phyloP scores from a whole-genome alignment of 2,113 vertebrate genomes.

The Ochotona princeps region DNA sequence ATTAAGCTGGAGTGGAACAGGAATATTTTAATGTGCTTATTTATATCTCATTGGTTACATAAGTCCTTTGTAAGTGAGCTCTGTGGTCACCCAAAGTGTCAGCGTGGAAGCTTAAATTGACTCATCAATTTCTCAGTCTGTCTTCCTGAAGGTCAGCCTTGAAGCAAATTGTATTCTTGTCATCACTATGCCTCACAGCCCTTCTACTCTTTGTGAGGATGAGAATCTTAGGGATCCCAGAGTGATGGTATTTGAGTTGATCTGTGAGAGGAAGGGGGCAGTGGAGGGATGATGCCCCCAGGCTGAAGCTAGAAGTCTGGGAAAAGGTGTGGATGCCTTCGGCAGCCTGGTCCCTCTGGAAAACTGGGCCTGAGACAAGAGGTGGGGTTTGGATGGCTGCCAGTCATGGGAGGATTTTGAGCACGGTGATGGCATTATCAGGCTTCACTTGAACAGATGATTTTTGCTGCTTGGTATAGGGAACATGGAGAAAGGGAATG shows the following conservation, averaged over 20 bases:
- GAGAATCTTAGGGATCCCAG: background rate
- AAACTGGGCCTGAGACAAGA: background rate
- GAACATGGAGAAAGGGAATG: fast-evolving
- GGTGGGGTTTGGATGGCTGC: fast-evolving
- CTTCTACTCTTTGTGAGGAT: background rate
- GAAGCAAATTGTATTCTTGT: slow-evolving; percentile 48
- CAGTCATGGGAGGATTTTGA: background rate
- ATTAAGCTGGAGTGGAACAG: slow-evolving; percentile 64
- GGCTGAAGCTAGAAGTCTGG: background rate
- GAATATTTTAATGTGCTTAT: slow-evolving; percentile 62
- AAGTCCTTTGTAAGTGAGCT: slow-evolving; percentile 52
- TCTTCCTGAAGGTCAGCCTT: slow-evolving; percentile 61
- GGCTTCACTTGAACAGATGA: background rate
- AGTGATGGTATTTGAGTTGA: background rate
- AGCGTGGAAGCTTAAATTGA: slow-evolving; percentile 25
- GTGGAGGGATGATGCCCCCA: fast-evolving
- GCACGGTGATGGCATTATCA: fast-evolving
- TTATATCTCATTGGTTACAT: slow-evolving; percentile 67
- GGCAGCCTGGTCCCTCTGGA: background rate
- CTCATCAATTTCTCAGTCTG: slow-evolving; percentile 49
- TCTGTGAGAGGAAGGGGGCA: background rate
- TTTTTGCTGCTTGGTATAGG: background rate
- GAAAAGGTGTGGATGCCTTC: fast-evolving
- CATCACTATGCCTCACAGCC: background rate
- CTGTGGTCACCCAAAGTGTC: slow-evolving; percentile 12